phyloP scores from a whole-genome alignment of 1,140 invertebrate genomes.

The Cyphomyrmex costatus region DNA sequence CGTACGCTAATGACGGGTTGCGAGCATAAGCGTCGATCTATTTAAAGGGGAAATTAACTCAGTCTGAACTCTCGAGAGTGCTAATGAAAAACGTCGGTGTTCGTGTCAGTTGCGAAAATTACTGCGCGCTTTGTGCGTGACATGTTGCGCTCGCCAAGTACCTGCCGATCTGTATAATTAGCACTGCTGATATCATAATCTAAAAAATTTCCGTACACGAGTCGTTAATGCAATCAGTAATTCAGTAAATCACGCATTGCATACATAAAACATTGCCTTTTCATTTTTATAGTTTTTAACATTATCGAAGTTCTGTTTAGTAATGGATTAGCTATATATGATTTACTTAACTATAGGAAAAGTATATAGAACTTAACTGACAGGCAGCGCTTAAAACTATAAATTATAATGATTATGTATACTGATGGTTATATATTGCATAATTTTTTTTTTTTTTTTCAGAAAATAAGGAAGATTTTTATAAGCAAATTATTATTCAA shows the following conservation, averaged over 20 bases:
- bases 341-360: constrained; percentile 27
- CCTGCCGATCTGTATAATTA: constrained; percentile 55
- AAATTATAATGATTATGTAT: constrained; percentile 40
- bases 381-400: constrained; percentile 2
- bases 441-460: too few species aligned
- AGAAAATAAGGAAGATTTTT: neutral
- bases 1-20: constrained; percentile 69
- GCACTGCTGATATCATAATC: constrained; percentile 48
- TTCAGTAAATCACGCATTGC: constrained; percentile 16
- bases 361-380: neutral
- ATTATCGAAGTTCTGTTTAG: constrained; percentile 8
- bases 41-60: constrained; percentile 74
- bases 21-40: constrained; percentile 69
- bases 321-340: constrained; percentile 23
- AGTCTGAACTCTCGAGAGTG: constrained; percentile 61
- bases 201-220: constrained; percentile 31
- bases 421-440: neutral
- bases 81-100: constrained; percentile 72
- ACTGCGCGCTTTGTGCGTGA: constrained; percentile 56
- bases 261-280: neutral
- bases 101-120: constrained; percentile 60
- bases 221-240: constrained; percentile 30
- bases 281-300: neutral
- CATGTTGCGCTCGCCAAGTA: constrained; percentile 35
- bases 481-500: neutral